Evolutionary conservation across 2,888 invertebrate genomes (phyloP).

Genomic region (Meandrusa payeni): DNA sequence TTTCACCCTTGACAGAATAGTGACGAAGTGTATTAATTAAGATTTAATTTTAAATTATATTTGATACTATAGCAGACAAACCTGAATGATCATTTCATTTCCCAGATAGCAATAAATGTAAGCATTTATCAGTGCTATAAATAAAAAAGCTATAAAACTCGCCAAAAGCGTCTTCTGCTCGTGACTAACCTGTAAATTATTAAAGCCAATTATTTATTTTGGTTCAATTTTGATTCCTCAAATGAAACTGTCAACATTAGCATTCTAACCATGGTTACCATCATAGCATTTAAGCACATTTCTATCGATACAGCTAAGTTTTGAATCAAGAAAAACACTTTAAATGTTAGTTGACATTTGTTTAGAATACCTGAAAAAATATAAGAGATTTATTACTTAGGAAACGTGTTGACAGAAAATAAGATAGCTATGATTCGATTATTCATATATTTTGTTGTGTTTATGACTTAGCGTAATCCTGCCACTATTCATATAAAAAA

Average conservation of each 20-base stretch:
- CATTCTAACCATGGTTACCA: slow-evolving; percentile 54
- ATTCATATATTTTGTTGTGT: no score
- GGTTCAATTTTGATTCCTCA: background rate
- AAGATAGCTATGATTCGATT: no score
- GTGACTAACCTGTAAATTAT: slow-evolving; percentile 45
- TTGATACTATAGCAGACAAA: no score
- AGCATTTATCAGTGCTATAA: slow-evolving; percentile 54
- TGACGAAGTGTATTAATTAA: no score
- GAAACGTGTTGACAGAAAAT: no score
- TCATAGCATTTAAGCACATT: slow-evolving; percentile 60
- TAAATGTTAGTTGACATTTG: slow-evolving; percentile 48
- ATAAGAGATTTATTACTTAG: no score
- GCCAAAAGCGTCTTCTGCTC: slow-evolving; percentile 47
- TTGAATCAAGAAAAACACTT: slow-evolving; percentile 62
- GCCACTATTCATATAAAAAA: no score
- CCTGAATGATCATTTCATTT: slow-evolving; percentile 57
- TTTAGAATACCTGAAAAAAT: slow-evolving; percentile 51
- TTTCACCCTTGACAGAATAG: no score
- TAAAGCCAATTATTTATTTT: background rate
- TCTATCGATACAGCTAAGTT: slow-evolving; percentile 61
- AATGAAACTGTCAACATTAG: background rate
- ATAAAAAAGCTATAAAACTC: slow-evolving; percentile 49
- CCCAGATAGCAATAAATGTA: slow-evolving; percentile 64
- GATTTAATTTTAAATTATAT: no score
- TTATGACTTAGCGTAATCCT: no score